Evolutionary conservation across 1,140 invertebrate genomes (phyloP).

Genomic region (Helicoverpa zea): DNA sequence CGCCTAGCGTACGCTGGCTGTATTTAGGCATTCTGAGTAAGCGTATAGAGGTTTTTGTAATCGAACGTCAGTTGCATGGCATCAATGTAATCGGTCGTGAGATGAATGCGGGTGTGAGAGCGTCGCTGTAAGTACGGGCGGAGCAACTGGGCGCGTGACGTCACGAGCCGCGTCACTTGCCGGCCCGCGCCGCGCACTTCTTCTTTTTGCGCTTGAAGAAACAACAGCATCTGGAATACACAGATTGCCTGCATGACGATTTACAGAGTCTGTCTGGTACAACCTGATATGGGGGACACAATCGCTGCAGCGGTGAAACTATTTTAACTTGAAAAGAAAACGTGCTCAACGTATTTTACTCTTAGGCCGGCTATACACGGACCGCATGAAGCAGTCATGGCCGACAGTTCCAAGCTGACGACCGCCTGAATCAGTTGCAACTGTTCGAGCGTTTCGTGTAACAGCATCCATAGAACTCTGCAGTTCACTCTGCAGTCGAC

Average conservation of each 20-base stretch:
- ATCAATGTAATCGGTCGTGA: conserved; percentile 27
- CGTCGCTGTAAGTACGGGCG: neutral
- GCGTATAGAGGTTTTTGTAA: neutral
- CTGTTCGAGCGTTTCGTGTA: too few species aligned
- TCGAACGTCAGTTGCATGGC: conserved; percentile 8
- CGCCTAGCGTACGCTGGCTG: conserved; percentile 10
- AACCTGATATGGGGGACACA: conserved; percentile 4
- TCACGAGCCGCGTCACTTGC: conserved; percentile 90
- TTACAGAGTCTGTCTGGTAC: conserved; percentile 78
- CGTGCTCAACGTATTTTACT: too few species aligned
- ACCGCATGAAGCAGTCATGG: too few species aligned
- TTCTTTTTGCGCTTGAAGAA: conserved; percentile 99
- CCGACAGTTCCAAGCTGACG: too few species aligned
- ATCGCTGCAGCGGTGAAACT: neutral
- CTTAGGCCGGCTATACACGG: too few species aligned
- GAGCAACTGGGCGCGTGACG: conserved; percentile 47
- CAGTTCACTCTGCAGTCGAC: too few species aligned
- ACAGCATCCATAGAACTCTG: too few species aligned
- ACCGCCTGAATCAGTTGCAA: too few species aligned
- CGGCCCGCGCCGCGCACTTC: conserved; percentile 92
- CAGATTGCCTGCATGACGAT: conserved; percentile 84
- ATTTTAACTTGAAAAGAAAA: too few species aligned
- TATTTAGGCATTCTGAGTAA: conserved; percentile 27
- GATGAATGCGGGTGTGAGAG: neutral
- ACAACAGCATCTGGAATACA: conserved; percentile 96